Evolutionary conservation across 2,888 invertebrate genomes (phyloP).

Genomic region (Latheticus oryzae): DNA sequence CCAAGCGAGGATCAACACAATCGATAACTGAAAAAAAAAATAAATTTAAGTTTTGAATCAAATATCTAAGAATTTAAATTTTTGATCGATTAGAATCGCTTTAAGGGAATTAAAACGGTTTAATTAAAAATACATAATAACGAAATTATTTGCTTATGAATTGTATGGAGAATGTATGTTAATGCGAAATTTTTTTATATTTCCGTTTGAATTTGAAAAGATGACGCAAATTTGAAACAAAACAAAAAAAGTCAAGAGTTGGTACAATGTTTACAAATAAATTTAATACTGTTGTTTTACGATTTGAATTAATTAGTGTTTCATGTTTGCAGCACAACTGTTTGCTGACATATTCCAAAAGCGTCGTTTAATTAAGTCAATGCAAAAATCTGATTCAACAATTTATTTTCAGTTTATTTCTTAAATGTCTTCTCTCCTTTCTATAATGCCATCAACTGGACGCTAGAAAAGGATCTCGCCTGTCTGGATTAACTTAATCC

Average conservation of each 20-base stretch:
- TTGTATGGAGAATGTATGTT: slow-evolving; percentile 8
- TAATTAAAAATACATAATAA: slow-evolving; percentile 17
- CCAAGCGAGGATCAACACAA: too few relatives aligned
- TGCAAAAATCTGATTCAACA: too few relatives aligned
- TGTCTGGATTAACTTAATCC: slow-evolving; percentile 18
- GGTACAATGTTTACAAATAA: slow-evolving; percentile 16
- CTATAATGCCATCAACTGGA: slow-evolving; percentile 15
- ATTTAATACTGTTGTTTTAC: slow-evolving; percentile 18
- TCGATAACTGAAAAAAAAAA: too few relatives aligned
- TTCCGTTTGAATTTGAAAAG: too few relatives aligned
- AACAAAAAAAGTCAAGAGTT: slow-evolving; percentile 13
- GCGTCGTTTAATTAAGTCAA: slow-evolving; percentile 20
- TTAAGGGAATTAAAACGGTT: too few relatives aligned
- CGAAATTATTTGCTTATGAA: slow-evolving; percentile 22
- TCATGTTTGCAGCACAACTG: slow-evolving; percentile 17
- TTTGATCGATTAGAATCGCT: too few relatives aligned
- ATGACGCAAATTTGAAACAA: too few relatives aligned
- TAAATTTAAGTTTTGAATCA: too few relatives aligned
- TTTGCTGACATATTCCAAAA: slow-evolving; percentile 19
- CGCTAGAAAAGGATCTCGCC: slow-evolving; percentile 9
- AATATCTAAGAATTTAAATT: too few relatives aligned
- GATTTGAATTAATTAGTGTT: slow-evolving; percentile 12
- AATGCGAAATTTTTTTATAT: too few relatives aligned
- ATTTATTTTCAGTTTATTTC: too few relatives aligned
- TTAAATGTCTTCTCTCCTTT: neutral